phyloP scores from a whole-genome alignment of 2,888 invertebrate genomes.

The Stegophylla sp. region DNA sequence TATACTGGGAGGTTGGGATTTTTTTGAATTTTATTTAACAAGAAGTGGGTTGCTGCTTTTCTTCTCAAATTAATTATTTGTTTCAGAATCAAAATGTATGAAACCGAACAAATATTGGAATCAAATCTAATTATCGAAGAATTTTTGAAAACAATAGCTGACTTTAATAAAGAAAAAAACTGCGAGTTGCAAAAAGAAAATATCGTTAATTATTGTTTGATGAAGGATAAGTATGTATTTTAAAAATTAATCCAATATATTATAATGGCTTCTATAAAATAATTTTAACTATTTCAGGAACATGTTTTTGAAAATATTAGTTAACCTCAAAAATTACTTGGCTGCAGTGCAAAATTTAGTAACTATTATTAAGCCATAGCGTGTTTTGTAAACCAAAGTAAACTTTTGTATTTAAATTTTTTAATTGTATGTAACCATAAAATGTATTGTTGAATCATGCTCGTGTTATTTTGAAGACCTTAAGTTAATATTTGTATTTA shows the following conservation, averaged over 20 bases:
- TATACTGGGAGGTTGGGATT: no score
- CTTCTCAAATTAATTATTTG: no score
- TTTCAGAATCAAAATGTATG: conserved; percentile 29
- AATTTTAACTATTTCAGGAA: conserved; percentile 27
- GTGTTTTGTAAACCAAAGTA: no score
- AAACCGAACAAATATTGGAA: conserved; percentile 17
- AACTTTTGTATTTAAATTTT: no score
- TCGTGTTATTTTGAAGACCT: no score
- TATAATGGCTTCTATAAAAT: background rate
- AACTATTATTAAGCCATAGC: background rate
- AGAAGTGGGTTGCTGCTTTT: no score
- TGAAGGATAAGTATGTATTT: conserved; percentile 36
- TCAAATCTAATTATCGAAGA: conserved; percentile 11
- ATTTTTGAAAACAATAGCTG: conserved; percentile 22
- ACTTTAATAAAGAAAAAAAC: background rate
- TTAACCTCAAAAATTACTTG: conserved; percentile 42
- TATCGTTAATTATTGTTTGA: conserved; percentile 19
- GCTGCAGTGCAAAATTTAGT: conserved; percentile 34
- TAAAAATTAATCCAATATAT: background rate
- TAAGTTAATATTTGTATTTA: no score
- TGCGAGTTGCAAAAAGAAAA: background rate
- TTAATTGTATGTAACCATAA: no score
- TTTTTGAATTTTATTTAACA: no score
- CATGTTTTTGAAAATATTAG: conserved; percentile 19
- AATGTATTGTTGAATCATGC: no score